Evolutionary conservation across 2,888 invertebrate genomes (phyloP), one percentile per base, ranked within the genome.

Genomic region (Thecophora atra): DNA sequence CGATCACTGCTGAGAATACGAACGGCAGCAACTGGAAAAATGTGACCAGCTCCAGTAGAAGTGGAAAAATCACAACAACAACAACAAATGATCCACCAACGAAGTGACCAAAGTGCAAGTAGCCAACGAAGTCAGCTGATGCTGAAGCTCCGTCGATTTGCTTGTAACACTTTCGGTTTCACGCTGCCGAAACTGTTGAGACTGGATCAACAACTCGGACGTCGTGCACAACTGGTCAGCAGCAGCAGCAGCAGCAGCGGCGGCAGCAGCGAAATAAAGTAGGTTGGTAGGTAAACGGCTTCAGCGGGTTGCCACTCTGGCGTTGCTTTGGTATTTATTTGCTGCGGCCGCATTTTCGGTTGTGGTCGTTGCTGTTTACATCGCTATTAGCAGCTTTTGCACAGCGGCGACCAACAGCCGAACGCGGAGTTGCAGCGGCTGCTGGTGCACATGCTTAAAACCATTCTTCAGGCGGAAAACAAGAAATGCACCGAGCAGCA

Each of bases 281-380:
- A 78, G 78, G 78, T 78, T 78, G 78, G 76, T 78, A 76, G 78
- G 78, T 76, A 76, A 78, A 78, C 78, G 71, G 72, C 78, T 76
- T 74, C 65, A 67, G 68, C 65, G 52, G 17, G 52, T 52, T 47
- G 69, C 56, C 28, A 47, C 44, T 60, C n/a, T 28, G 37, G 30
- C 42, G 21, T 24, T 15, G 44, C 19, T 26, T 24, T 52, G 51
- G 24, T 66, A 44, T 68, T 67, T 58, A 26, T 30, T 24, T 64
- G 44, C 17, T 15, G 44, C 17, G 1, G 47, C 24, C 24, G 24
- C 26, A 19, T 6, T 37, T 62, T 11, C 15, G 4, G 2, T 21
- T 63, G 69, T 19, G 26, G 69, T n/a, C 19, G 69, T n/a, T 51
- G 63, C 4, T 52, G 37, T 44, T 42, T 42, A 21, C 3, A 60